phyloP scores from a whole-genome alignment of 2,113 vertebrate genomes.

The Callipepla squamata region DNA sequence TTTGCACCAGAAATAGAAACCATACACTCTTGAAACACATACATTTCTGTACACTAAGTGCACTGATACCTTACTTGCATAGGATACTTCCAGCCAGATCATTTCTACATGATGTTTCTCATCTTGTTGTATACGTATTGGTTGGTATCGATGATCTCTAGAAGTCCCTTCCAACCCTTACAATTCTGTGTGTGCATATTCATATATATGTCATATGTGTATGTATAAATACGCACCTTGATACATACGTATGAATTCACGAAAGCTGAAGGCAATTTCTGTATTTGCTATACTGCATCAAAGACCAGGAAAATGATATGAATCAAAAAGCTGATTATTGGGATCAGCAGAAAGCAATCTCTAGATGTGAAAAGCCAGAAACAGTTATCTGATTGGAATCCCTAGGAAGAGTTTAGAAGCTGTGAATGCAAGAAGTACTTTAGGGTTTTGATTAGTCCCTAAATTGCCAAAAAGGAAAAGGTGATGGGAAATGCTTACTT shows the following conservation, averaged over 20 bases:
- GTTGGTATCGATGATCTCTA: no score
- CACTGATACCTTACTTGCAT: neutral
- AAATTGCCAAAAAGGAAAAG: conserved; percentile 9
- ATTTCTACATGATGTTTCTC: neutral
- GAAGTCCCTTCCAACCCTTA: no score
- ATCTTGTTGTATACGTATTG: neutral
- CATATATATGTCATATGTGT: neutral
- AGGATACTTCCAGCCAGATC: neutral
- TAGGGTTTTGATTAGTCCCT: neutral
- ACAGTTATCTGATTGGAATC: conserved; percentile 9
- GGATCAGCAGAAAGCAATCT: neutral
- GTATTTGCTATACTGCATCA: neutral
- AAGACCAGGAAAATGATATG: neutral
- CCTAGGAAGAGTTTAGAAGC: neutral
- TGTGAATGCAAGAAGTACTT: conserved; percentile 42
- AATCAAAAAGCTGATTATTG: neutral
- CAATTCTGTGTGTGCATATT: neutral
- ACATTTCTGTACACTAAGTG: neutral
- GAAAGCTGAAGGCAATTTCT: neutral
- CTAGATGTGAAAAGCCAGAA: neutral
- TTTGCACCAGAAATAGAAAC: neutral
- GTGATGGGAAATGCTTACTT: neutral
- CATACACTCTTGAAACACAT: neutral
- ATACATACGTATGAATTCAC: neutral
- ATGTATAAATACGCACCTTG: neutral